phyloP scores from a whole-genome alignment of 64 coral and sea anemone species.

The Platygyra sinensis region DNA sequence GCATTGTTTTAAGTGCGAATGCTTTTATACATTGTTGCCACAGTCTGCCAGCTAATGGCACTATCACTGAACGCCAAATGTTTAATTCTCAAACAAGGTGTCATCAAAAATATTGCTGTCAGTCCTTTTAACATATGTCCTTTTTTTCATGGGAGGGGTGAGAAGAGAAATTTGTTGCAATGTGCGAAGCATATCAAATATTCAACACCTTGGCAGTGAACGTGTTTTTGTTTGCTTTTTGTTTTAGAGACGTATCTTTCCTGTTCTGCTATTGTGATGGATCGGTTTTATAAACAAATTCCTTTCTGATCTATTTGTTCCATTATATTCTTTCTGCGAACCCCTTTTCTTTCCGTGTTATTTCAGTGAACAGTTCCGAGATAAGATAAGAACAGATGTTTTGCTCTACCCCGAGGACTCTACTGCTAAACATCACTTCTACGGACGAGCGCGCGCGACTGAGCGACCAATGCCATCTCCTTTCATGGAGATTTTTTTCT shows the following conservation, averaged over 20 bases:
- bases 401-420: no score
- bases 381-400: neutral
- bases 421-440: no score
- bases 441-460: no score
- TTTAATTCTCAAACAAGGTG: slow-evolving; percentile 27
- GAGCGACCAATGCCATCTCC: no score
- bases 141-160: neutral
- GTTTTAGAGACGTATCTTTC: neutral
- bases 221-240: neutral
- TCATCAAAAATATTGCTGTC: neutral
- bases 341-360: neutral
- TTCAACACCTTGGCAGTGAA: neutral
- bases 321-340: neutral
- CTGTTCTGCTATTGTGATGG: neutral
- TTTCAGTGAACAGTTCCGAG: neutral
- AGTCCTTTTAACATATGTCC: neutral
- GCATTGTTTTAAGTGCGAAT: slow-evolving; percentile 11
- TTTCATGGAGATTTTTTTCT: no score
- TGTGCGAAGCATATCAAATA: neutral
- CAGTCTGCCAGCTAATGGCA: neutral
- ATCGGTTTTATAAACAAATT: neutral
- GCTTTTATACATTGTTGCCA: slow-evolving; percentile 18
- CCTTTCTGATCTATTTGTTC: neutral
- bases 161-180: neutral
- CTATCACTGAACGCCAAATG: slow-evolving; percentile 19